Conservation (phyloP, 1,140 invertebrate genomes). For the Cyrtorhinus lividipennis region DNA sequence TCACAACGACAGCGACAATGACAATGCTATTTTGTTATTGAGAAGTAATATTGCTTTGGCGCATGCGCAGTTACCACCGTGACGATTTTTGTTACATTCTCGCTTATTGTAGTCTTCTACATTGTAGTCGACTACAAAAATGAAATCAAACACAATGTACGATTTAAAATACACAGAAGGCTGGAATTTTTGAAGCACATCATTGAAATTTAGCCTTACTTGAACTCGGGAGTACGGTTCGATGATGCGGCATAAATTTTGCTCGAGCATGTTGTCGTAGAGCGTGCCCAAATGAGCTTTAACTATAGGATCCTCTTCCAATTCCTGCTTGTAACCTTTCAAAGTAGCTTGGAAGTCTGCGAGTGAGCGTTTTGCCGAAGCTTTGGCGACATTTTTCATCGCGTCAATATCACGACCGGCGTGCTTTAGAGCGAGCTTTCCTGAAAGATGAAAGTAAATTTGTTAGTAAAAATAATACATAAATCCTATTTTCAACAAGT, state of each 20-base stretch:
- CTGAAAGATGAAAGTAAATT: not conserved
- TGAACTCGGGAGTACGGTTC: slow-evolving; percentile 97
- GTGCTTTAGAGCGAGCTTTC: slow-evolving; percentile 90
- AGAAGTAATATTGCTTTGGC: no score
- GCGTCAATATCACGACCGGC: slow-evolving; percentile 90
- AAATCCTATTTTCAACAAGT: no score
- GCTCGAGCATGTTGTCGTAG: slow-evolving; percentile 97
- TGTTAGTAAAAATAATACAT: no score
- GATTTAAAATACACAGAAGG: no score
- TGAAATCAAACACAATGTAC: no score
- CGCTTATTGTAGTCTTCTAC: no score
- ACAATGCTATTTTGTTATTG: no score
- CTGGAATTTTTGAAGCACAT: no score
- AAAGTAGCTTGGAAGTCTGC: slow-evolving; percentile 88
- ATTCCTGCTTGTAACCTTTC: slow-evolving; percentile 70
- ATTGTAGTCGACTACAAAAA: no score
- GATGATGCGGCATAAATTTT: slow-evolving; percentile 96
- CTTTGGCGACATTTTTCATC: slow-evolving; percentile 91
- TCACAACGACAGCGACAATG: no score
- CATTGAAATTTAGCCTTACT: slow-evolving; percentile 22
- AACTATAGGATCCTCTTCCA: slow-evolving; percentile 94
- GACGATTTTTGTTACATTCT: no score
- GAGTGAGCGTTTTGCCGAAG: slow-evolving; percentile 89
- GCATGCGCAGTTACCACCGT: no score
- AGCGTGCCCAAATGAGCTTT: slow-evolving; percentile 88